Evolutionary conservation across 2,888 invertebrate genomes (phyloP).

Genomic region (Cordilura impudica): DNA sequence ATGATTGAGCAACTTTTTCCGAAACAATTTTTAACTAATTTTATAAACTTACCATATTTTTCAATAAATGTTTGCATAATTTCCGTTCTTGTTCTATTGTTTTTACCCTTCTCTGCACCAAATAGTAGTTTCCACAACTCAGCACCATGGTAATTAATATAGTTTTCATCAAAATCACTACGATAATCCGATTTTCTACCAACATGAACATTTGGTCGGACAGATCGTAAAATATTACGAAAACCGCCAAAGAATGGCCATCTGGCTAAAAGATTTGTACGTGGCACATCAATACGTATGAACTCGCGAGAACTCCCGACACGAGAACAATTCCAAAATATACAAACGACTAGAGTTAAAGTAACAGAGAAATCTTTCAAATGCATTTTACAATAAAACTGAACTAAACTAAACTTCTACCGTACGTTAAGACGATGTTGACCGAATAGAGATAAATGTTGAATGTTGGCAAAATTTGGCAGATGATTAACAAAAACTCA

Average conservation of each 20-base stretch:
- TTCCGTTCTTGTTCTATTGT: slow-evolving; percentile 52
- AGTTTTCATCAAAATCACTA: slow-evolving; percentile 71
- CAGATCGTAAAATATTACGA: slow-evolving; percentile 69
- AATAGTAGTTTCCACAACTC: slow-evolving; percentile 74
- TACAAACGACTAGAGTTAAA: neutral
- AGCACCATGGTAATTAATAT: slow-evolving; percentile 71
- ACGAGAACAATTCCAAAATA: neutral
- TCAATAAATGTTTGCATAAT: slow-evolving; percentile 67
- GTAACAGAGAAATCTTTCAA: neutral
- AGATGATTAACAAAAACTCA: slow-evolving; percentile 15
- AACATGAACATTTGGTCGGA: slow-evolving; percentile 66
- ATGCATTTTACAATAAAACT: slow-evolving; percentile 1
- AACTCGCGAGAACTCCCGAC: slow-evolving; percentile 68
- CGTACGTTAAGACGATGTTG: slow-evolving; percentile 15
- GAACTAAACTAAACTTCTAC: neutral
- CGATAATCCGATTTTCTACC: slow-evolving; percentile 70
- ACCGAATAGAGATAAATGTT: slow-evolving; percentile 12
- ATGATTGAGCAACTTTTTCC: too few relatives aligned
- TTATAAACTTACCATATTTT: slow-evolving; percentile 68
- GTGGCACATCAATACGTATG: slow-evolving; percentile 79
- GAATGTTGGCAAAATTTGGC: slow-evolving; percentile 26
- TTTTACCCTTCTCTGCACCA: slow-evolving; percentile 64
- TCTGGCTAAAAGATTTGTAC: slow-evolving; percentile 75
- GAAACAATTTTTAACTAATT: neutral
- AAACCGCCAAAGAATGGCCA: slow-evolving; percentile 71